phyloP scores from a whole-genome alignment of 2,113 vertebrate genomes.

The Microtus ochrogaster region DNA sequence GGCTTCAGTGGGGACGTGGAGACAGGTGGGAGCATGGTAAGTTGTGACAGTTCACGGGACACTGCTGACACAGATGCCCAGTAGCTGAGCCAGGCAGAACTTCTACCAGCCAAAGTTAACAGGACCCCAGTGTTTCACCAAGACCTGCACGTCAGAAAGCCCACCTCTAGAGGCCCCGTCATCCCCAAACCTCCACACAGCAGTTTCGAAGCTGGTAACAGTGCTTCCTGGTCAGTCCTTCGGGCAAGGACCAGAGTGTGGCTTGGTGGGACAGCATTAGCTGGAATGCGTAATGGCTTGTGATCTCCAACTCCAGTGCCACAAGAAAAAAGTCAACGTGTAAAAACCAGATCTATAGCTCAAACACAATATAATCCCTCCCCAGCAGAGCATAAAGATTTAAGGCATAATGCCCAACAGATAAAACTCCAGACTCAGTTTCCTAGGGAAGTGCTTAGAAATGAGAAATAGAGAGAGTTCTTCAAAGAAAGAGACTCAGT shows the following conservation, averaged over 20 bases:
- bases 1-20: background rate
- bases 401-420: background rate
- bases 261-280: background rate
- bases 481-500: background rate
- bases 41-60: background rate
- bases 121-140: background rate
- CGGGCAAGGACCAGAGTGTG: background rate
- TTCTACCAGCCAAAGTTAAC: background rate
- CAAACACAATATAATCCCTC: background rate
- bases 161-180: background rate
- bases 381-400: too few relatives aligned
- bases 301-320: background rate
- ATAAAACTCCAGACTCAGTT: background rate
- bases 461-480: background rate
- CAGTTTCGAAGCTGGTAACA: accelerated
- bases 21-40: accelerated
- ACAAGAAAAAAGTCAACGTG: background rate
- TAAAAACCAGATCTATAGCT: background rate
- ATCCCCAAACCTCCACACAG: background rate
- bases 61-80: too few relatives aligned
- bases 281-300: background rate
- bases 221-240: background rate
- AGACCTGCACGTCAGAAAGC: background rate
- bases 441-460: background rate
- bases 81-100: accelerated